Evolutionary conservation across 2,113 vertebrate genomes (phyloP).

Genomic region (Solea senegalensis): DNA sequence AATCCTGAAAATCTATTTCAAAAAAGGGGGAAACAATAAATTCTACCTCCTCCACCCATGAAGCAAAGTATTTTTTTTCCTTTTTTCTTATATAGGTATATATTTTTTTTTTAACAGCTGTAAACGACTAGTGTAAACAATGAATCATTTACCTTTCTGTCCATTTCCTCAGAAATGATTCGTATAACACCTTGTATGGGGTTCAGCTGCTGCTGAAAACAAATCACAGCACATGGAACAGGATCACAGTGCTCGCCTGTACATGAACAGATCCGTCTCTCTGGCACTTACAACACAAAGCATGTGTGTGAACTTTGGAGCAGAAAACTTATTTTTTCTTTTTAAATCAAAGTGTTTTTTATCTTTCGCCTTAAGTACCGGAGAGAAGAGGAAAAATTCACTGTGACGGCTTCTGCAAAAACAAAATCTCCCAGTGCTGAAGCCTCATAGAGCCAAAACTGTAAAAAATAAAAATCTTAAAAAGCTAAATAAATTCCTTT

Average conservation of each 20-base stretch:
- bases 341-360: conserved; percentile 13
- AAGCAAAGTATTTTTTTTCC: conserved; percentile 58
- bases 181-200: conserved; percentile 49
- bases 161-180: conserved; percentile 50
- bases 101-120: conserved; percentile 45
- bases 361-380: conserved; percentile 39
- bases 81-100: conserved; percentile 14
- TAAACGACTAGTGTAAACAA: conserved; percentile 68
- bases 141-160: conserved; percentile 52
- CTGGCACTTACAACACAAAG: conserved; percentile 39
- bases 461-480: conserved; percentile 51
- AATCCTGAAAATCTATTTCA: conserved; percentile 73
- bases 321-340: not conserved
- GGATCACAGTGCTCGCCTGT: conserved; percentile 34
- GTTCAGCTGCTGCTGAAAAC: conserved; percentile 1
- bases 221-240: conserved; percentile 39
- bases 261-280: conserved; percentile 3
- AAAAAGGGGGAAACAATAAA: conserved; percentile 14
- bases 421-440: conserved; percentile 37
- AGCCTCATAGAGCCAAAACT: conserved; percentile 20
- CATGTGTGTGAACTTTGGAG: not conserved
- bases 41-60: conserved; percentile 25
- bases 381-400: conserved; percentile 49
- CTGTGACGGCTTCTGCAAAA: conserved; percentile 30
- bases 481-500: conserved; percentile 46